Base-by-base conservation (phyloP, 2,888 invertebrate genomes). In the Troides oblongomaculatus region DNA sequence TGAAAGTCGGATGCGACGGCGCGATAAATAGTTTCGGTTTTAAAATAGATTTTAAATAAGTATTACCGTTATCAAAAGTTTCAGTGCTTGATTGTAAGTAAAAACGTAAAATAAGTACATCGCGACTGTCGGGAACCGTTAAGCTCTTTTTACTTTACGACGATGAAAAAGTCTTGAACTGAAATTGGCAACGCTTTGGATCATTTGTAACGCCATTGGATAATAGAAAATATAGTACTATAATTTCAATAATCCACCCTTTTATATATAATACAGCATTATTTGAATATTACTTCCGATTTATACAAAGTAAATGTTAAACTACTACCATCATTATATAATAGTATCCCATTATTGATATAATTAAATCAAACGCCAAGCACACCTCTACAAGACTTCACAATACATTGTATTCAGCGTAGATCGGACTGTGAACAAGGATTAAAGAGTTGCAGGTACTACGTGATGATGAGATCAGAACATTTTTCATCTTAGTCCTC, bases 91-190 rank as follows among this genome's bases (percentile, higher is more conserved):
- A 39, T 17, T 39, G 43, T 8, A 39, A 8, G 56, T 64, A 43
- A 65, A 65, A 65, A 59, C n/a, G 8, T 39, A 57, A 65, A 65
- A 21, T 43, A 59, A 65, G 46, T 46, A 43, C 43, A 43, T 65
- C 10, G 43, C 43, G 21, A 43, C 23, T 39, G 25, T 7, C 58
- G 58, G n/a, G 46, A 10, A 58, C 65, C 59, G 59, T 59, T 65
- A 59, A 65, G 21, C 57, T 64, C 43, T 64, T 64, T 57, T 25
- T 10, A 56, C 53, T 56, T 36, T 30, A 14, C n/a, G 43, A 23
- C 1, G 21, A 8, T 12, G 14, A 53, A 53, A 57, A 30, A 50
- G 18, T 39, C 46, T 65, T 46, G 18, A 58, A 59, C 25, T 25
- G 18, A 56, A 56, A 65, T 30, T 59, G 1, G 50, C 58, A 59